Evolutionary conservation across 1,140 invertebrate genomes (phyloP), one percentile per base, ranked within the genome.

Genomic region (Camponotus vicinus): DNA sequence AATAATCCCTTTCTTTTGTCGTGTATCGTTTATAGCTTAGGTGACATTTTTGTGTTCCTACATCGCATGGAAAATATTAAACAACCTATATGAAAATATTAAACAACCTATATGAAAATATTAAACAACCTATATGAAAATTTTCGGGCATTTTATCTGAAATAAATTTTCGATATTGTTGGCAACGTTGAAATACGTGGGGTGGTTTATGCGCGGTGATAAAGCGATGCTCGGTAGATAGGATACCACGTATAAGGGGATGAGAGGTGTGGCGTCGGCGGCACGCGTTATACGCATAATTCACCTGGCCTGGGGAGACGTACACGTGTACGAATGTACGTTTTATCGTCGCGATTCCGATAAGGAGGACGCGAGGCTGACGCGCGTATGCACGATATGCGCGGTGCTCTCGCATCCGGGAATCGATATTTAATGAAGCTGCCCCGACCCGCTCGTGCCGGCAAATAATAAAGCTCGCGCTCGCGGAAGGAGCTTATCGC

Each of bases 281-380:
- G 88, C 92, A 92, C 91, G 92, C 92, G 89, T 92, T 92, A 89
- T 88, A 79, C 69, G 86, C 92, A 92, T 92, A 92, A 92, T 92
- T 92, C 92, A 92, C 92, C 86, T 87, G 83, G 70, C 49, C 61
- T 40, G 83, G 83, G 55, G 78, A 78, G 82, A 92, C 88, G 55
- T 89, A 88, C 82, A 89, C 89, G 77, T 91, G 87, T 89, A 92
- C 87, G 69, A 89, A 87, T 90, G 86, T 78, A 79, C 83, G 57
- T 91, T 90, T 92, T 89, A 91, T 92, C 90, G 89, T 89, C 42
- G 76, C 75, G 91, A 85, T 89, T 89, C 64, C 63, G 89, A 91
- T 91, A 91, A 92, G 85, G 63, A 61, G 77, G 78, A 89, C 84
- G 84, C 55, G 42, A 0, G 13, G 49, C n/a, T 34, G 40, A 87